These are phyloP conservation scores for Taeniopygia guttata DNA, from an alignment of 2,797 vertebrate species.

Conservation along the genomic window DNA sequence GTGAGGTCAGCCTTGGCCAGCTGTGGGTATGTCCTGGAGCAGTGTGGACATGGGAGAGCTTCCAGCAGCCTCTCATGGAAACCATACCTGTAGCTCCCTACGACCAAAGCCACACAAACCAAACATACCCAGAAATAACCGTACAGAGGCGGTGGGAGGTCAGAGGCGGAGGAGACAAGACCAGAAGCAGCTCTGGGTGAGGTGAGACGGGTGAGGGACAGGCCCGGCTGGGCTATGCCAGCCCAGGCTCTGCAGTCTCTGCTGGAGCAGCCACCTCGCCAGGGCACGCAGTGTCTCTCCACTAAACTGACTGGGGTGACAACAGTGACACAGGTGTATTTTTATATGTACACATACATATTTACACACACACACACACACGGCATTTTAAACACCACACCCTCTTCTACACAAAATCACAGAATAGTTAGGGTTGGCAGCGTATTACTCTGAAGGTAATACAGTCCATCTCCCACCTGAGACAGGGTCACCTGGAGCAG, in stretches of 20 bases:
- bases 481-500: too few species aligned
- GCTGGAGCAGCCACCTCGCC: neutral
- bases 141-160: fast-evolving
- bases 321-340: neutral
- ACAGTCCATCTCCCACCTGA: neutral
- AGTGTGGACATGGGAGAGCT: neutral
- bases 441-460: neutral
- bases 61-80: neutral
- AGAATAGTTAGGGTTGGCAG: neutral
- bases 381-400: neutral
- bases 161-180: neutral
- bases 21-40: neutral
- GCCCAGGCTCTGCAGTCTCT: neutral
- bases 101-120: neutral
- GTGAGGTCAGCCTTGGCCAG: fast-evolving
- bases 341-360: fast-evolving
- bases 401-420: neutral
- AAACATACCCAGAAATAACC: neutral
- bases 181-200: neutral
- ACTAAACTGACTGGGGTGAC: fast-evolving
- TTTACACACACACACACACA: fast-evolving
- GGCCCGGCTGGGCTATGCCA: neutral
- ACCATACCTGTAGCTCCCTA: neutral
- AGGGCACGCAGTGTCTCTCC: neutral
- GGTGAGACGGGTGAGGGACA: neutral